A percentile compares a stretch with the other conserved stretches of the same genome.
Evolutionary conservation across 1,140 invertebrate genomes (phyloP).

Genomic region (Metopolophium dirhodum): DNA sequence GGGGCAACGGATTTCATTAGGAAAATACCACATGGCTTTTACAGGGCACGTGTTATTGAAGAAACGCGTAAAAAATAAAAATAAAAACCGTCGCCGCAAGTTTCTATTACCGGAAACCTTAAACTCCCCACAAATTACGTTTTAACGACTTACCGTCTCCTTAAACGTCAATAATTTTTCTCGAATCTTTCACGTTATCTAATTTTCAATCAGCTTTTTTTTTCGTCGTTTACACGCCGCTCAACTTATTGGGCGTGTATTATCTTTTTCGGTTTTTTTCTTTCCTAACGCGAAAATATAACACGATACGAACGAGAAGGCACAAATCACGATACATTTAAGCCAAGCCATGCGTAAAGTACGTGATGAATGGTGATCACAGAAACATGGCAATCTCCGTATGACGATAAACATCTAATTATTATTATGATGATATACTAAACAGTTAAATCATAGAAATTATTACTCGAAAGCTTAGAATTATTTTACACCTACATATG

Average conservation of each 20-base stretch:
- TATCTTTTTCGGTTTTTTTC: background rate
- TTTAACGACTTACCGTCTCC: background rate
- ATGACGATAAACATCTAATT: background rate
- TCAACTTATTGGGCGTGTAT: background rate
- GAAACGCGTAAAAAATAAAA: constrained; percentile 12
- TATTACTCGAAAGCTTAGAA: background rate
- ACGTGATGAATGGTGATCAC: background rate
- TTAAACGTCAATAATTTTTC: constrained; percentile 23
- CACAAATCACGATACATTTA: background rate
- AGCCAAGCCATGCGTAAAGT: background rate
- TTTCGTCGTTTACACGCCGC: background rate
- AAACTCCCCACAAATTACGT: constrained; percentile 28
- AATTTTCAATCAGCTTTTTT: background rate
- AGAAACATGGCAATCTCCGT: background rate
- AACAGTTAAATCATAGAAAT: background rate
- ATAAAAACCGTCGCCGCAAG: background rate
- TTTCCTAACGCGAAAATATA: background rate
- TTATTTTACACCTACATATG: background rate
- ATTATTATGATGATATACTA: background rate
- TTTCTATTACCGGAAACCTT: constrained; percentile 33
- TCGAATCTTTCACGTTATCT: background rate
- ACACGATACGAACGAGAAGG: background rate
- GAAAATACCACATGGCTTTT: constrained; percentile 54
- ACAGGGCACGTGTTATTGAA: constrained; percentile 45
- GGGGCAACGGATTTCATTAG: constrained; percentile 30